phyloP scores from a whole-genome alignment of 2,113 vertebrate genomes.

The Lepus americanus region DNA sequence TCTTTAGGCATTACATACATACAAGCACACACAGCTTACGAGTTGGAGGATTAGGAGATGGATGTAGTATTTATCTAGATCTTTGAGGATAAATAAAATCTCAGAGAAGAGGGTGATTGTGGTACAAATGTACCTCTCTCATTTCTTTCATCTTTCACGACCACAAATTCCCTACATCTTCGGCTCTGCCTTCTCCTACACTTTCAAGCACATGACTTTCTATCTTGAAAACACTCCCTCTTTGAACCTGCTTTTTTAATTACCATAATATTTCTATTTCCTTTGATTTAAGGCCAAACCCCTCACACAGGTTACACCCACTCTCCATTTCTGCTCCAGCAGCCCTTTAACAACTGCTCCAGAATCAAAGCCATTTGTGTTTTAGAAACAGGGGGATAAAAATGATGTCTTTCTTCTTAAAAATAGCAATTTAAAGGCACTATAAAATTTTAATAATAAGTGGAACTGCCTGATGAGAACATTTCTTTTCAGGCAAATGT shows the following conservation, averaged over 20 bases:
- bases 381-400: not conserved
- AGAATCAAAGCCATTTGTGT: slow-evolving; percentile 56
- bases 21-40: not conserved
- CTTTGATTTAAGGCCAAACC: not conserved
- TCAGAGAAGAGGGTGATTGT: not conserved
- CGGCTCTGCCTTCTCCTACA: not conserved
- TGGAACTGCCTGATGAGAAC: slow-evolving; percentile 38
- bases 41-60: not conserved
- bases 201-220: not conserved
- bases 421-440: slow-evolving; percentile 42
- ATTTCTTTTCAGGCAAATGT: slow-evolving; percentile 34
- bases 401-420: slow-evolving; percentile 46
- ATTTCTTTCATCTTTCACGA: not conserved
- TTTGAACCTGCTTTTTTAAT: not conserved
- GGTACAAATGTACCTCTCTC: not conserved
- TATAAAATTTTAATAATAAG: slow-evolving; percentile 22
- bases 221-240: slow-evolving; percentile 15
- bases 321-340: not conserved
- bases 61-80: not conserved
- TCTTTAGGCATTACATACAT: not conserved
- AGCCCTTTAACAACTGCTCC: not conserved
- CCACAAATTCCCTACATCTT: not conserved
- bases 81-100: not conserved
- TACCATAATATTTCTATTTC: not conserved
- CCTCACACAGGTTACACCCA: not conserved